phyloP scores from a whole-genome alignment of 2,113 vertebrate genomes.

The Salvator merianae region DNA sequence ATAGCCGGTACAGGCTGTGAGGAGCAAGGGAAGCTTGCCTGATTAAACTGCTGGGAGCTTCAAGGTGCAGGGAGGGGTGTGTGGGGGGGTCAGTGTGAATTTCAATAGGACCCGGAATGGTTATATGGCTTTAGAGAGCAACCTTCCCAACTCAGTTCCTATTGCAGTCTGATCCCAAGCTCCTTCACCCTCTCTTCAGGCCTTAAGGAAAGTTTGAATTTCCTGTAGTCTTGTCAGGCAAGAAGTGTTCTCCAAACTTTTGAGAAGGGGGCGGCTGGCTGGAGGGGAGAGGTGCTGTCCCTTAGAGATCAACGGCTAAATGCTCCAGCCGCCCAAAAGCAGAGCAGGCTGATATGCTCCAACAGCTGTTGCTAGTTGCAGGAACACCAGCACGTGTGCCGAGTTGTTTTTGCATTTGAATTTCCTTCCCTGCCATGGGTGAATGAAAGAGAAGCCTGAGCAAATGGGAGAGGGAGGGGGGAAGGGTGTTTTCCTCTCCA shows the following conservation, averaged over 20 bases:
- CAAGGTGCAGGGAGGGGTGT: constrained; percentile 47
- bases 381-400: constrained; percentile 1
- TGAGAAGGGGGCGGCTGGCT: background rate
- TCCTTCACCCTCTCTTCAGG: background rate
- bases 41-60: constrained; percentile 75
- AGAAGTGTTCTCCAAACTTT: background rate
- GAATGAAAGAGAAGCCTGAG: constrained; percentile 8
- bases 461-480: background rate
- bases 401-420: constrained; percentile 7
- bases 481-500: background rate
- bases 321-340: background rate
- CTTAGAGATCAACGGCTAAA: background rate
- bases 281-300: background rate
- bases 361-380: constrained; percentile 17
- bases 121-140: constrained; percentile 51
- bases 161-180: background rate
- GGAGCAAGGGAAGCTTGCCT: constrained; percentile 70
- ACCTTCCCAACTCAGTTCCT: constrained; percentile 32
- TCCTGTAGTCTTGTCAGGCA: background rate
- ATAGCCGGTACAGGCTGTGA: constrained; percentile 72
- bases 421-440: background rate
- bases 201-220: background rate
- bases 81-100: constrained; percentile 12
- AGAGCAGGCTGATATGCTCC: background rate
- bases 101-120: constrained; percentile 51